A percentile compares a stretch with the other conserved stretches of the same genome.
Conservation (phyloP, 1,140 invertebrate species). For the Drosophila guanche region DNA sequence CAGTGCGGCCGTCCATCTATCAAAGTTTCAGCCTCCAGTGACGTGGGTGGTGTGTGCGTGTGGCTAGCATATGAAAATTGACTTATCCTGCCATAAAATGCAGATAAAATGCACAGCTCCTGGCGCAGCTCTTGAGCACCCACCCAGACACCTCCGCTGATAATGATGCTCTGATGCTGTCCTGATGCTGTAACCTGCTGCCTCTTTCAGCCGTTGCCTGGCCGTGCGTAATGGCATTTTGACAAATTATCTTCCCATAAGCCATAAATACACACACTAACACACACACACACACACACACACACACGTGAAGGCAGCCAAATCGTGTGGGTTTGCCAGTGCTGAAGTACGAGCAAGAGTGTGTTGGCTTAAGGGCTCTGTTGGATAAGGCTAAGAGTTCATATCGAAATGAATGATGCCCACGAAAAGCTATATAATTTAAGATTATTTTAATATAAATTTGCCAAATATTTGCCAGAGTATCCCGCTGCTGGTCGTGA, state of each 20-base stretch:
- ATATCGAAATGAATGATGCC: too few species aligned
- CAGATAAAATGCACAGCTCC: slow-evolving; percentile 4
- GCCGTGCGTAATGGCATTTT: slow-evolving; percentile 12
- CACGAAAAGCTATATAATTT: too few species aligned
- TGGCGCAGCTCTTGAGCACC: neutral
- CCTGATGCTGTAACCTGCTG: neutral
- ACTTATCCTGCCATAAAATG: slow-evolving; percentile 32
- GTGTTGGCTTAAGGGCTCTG: too few species aligned
- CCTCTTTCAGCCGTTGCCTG: slow-evolving; percentile 1
- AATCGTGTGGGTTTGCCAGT: neutral
- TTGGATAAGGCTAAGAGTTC: too few species aligned
- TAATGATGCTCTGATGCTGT: slow-evolving; percentile 5
- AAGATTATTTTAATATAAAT: too few species aligned
- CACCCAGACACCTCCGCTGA: neutral
- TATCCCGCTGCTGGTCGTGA: neutral
- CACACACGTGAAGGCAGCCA: neutral
- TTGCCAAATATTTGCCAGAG: neutral
- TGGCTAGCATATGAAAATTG: slow-evolving; percentile 26
- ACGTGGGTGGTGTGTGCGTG: too few species aligned
- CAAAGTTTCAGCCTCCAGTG: neutral
- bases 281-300: neutral
- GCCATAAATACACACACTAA: slow-evolving; percentile 19
- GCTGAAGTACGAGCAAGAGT: too few species aligned
- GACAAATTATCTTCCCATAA: slow-evolving; percentile 26
- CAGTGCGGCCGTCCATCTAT: neutral